Conservation (phyloP, 2,888 invertebrate genomes). For the Spisula solida region DNA sequence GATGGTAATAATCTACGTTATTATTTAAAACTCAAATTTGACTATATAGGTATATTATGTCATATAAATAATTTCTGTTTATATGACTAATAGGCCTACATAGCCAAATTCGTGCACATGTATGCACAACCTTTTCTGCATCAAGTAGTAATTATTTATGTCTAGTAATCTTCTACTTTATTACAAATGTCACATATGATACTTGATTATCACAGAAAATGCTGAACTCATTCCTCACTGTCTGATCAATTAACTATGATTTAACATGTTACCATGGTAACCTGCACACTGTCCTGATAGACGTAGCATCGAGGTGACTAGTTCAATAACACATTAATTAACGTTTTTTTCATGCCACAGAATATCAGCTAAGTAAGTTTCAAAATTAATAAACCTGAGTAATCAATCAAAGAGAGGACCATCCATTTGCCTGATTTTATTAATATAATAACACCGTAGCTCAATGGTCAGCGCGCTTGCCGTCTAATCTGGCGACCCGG, state of each 20-base stretch:
- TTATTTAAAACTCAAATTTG: too few species aligned
- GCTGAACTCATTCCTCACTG: not conserved
- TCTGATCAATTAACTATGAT: constrained; percentile 1
- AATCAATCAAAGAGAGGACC: not conserved
- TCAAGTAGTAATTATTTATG: too few species aligned
- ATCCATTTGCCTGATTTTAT: not conserved
- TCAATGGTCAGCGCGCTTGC: too few species aligned
- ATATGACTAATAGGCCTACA: too few species aligned
- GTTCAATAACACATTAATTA: not conserved
- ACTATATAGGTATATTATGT: too few species aligned
- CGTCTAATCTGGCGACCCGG: too few species aligned
- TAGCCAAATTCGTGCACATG: too few species aligned
- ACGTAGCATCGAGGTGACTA: not conserved
- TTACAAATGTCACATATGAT: not conserved
- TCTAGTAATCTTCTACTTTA: too few species aligned
- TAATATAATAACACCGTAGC: not conserved
- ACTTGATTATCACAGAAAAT: not conserved
- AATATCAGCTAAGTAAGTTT: not conserved
- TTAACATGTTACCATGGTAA: not conserved
- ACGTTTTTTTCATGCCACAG: not conserved
- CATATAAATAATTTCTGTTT: too few species aligned
- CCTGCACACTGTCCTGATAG: not conserved
- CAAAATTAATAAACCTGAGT: not conserved
- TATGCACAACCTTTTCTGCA: too few species aligned
- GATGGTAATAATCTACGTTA: too few species aligned